These are phyloP conservation scores for Lichenostomus cassidix DNA, from an alignment of 2,113 vertebrate species.

Conservation along the genomic window DNA sequence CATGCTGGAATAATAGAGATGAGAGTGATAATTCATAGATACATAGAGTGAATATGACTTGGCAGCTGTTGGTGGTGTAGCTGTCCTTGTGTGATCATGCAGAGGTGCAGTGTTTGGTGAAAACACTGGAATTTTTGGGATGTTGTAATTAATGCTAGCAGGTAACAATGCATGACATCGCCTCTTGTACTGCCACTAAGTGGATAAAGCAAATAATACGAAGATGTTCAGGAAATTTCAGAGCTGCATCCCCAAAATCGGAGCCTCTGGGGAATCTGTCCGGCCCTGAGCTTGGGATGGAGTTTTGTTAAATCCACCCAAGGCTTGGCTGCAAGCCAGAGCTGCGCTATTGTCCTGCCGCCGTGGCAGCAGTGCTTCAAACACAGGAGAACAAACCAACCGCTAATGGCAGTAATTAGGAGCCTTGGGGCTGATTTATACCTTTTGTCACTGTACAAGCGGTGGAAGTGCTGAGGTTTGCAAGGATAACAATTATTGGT, in stretches of 20 bases:
- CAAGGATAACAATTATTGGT: slow-evolving; percentile 66
- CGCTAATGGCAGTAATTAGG: slow-evolving; percentile 67
- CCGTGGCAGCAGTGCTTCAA: neutral
- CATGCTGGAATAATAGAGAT: neutral
- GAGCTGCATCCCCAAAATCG: neutral
- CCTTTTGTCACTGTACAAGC: slow-evolving; percentile 60
- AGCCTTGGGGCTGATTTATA: slow-evolving; percentile 62
- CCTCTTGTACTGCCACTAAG: neutral
- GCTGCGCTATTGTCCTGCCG: neutral
- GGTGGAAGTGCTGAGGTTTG: slow-evolving; percentile 22
- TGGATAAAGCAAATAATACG: rapidly evolving
- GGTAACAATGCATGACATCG: neutral
- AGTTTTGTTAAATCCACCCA: neutral
- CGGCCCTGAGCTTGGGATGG: neutral
- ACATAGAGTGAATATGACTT: neutral
- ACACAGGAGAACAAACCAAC: slow-evolving; percentile 37
- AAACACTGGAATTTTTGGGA: neutral
- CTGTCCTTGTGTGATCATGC: neutral
- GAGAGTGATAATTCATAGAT: neutral
- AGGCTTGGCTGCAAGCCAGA: slow-evolving; percentile 38
- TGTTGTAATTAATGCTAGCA: neutral
- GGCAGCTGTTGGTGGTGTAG: neutral
- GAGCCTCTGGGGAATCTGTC: neutral
- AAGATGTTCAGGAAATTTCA: neutral
- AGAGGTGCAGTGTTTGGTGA: neutral